phyloP scores from a whole-genome alignment of 2,113 vertebrate species.

The Proteles cristata region DNA sequence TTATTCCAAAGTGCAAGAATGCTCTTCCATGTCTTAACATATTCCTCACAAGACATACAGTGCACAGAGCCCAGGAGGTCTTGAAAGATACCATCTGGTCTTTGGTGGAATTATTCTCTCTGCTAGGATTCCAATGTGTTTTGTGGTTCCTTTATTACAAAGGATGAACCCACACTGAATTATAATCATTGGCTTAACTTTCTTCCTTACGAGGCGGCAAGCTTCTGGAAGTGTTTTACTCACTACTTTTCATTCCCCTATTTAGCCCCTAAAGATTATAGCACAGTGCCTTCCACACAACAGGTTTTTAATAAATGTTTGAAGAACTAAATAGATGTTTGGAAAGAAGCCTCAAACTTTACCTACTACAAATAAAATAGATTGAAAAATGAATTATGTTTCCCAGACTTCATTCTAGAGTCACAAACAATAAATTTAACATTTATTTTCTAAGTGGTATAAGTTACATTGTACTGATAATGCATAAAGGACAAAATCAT shows the following conservation, averaged over 20 bases:
- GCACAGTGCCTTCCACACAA: background rate
- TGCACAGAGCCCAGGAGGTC: accelerated
- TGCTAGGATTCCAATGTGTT: background rate
- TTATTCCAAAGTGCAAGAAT: background rate
- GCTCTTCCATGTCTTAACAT: background rate
- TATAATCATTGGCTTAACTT: background rate
- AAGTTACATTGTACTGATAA: background rate
- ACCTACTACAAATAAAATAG: background rate
- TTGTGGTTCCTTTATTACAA: background rate
- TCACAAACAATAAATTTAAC: constrained; percentile 37
- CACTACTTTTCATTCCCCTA: background rate
- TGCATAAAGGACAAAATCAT: constrained; percentile 20
- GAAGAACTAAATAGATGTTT: background rate
- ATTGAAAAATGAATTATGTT: background rate
- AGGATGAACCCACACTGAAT: background rate
- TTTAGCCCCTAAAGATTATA: background rate
- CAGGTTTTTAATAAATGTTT: background rate
- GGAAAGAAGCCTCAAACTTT: constrained; percentile 4
- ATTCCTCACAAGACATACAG: background rate
- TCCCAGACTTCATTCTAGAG: constrained; percentile 25
- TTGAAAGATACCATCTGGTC: background rate
- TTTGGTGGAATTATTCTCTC: background rate
- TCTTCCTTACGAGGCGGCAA: background rate
- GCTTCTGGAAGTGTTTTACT: background rate
- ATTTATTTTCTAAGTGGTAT: background rate